A percentile compares a stretch with the other conserved stretches of the same genome.
Evolutionary conservation across 92 coral and sea anemone genomes (phyloP).

Genomic region (Plumapathes pennacea): DNA sequence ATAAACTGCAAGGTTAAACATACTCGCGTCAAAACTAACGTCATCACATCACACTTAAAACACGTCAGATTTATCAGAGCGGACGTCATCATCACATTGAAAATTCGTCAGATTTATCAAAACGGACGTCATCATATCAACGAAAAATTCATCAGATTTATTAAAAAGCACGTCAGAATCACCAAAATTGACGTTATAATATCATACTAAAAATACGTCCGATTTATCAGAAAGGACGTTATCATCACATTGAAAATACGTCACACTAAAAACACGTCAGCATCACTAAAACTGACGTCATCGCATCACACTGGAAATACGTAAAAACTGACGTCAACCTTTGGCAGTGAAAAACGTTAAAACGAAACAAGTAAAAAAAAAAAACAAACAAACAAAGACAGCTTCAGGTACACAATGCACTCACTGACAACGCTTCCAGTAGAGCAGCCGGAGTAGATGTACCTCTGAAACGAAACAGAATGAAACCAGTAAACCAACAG

Average conservation of each 20-base stretch:
- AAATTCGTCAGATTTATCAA: neutral
- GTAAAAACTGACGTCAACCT: too few species aligned
- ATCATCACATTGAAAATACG: neutral
- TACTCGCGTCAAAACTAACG: neutral
- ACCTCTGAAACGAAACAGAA: constrained; percentile 50
- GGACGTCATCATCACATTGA: neutral
- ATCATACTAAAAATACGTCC: too few species aligned
- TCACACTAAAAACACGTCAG: neutral
- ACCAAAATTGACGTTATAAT: too few species aligned
- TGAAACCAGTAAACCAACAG: too few species aligned
- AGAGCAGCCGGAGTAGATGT: constrained; percentile 88
- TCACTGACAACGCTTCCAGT: constrained; percentile 86
- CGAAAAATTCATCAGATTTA: neutral
- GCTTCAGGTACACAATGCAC: too few species aligned
- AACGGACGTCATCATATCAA: neutral
- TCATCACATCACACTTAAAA: neutral
- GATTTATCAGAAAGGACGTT: too few species aligned
- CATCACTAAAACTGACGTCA: too few species aligned
- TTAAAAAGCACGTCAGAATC: too few species aligned
- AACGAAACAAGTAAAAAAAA: too few species aligned
- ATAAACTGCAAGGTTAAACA: constrained; percentile 62
- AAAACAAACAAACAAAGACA: too few species aligned
- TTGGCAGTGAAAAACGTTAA: too few species aligned
- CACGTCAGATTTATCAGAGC: neutral
- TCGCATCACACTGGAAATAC: too few species aligned